A percentile compares a stretch with the other conserved stretches of the same genome.
These are phyloP conservation scores for Megaustenia siamemsis DNA, from an alignment of 2,888 invertebrate genomes.

Conservation along the genomic window DNA sequence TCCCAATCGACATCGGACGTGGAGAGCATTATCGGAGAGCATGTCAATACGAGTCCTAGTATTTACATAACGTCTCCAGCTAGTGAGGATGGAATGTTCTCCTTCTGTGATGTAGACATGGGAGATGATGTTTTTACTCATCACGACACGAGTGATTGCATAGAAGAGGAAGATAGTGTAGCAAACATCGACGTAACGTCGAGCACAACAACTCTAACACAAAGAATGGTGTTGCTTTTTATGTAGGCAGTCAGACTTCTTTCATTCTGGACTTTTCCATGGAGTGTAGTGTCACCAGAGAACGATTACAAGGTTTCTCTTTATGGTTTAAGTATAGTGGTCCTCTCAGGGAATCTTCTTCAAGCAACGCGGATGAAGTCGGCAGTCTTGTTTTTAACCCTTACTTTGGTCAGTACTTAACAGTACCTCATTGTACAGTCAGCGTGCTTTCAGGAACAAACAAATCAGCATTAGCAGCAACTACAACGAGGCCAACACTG, in stretches of 20 bases:
- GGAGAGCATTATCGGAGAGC: conserved; percentile 39
- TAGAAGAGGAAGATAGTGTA: conserved; percentile 27
- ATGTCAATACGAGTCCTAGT: conserved; percentile 39
- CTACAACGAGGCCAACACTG: background rate
- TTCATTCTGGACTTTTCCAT: background rate
- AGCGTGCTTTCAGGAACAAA: conserved; percentile 9
- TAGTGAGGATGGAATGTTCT: conserved; percentile 44
- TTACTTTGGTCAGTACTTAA: conserved; percentile 41
- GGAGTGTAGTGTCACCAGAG: background rate
- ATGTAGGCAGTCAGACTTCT: conserved; percentile 44
- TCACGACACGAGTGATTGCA: background rate
- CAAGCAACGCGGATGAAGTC: background rate
- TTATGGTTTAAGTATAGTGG: background rate
- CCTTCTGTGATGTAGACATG: conserved; percentile 37
- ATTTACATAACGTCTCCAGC: conserved; percentile 54
- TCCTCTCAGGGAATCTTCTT: conserved; percentile 9
- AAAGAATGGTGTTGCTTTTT: conserved; percentile 31
- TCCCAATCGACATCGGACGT: conserved; percentile 19
- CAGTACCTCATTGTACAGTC: conserved; percentile 41
- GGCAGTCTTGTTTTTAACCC: background rate
- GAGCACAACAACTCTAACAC: conserved; percentile 16
- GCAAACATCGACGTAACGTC: conserved; percentile 24
- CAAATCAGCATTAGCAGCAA: conserved; percentile 6
- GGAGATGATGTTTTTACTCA: background rate
- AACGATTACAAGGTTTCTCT: background rate